phyloP scores from a whole-genome alignment of 1,140 invertebrate species.

The Drosophila miranda region DNA sequence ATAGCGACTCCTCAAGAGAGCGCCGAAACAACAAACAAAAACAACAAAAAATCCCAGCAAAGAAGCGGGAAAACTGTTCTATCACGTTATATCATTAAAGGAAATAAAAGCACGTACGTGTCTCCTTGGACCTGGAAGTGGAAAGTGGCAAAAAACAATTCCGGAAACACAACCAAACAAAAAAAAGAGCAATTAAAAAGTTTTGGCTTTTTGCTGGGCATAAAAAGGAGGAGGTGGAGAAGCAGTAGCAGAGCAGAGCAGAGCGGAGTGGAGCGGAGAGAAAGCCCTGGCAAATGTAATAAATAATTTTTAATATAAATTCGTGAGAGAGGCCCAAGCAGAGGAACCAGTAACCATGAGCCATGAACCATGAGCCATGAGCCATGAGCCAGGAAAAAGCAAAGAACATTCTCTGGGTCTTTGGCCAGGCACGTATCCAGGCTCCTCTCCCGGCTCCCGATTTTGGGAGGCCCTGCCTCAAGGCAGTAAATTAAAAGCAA shows the following conservation, averaged over 20 bases:
- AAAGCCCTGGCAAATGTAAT: constrained; percentile 55
- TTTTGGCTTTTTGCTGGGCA: constrained; percentile 53
- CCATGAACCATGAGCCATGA: constrained; percentile 19
- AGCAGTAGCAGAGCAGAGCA: constrained; percentile 1
- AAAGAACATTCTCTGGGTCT: constrained; percentile 7
- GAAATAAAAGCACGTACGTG: constrained; percentile 71
- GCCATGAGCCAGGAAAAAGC: constrained; percentile 19
- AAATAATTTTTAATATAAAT: constrained; percentile 79
- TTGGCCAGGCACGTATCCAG: neutral
- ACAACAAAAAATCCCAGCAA: constrained; percentile 14
- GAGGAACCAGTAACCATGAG: constrained; percentile 7
- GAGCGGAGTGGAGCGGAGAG: neutral
- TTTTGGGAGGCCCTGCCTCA: constrained; percentile 19
- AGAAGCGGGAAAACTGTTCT: constrained; percentile 24
- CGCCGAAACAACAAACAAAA: neutral
- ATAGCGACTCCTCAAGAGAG: constrained; percentile 16
- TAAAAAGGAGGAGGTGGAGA: constrained; percentile 6
- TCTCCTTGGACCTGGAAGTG: constrained; percentile 46
- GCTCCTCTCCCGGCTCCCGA: neutral
- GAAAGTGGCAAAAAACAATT: constrained; percentile 56
- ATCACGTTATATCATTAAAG: constrained; percentile 74
- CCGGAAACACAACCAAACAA: constrained; percentile 19
- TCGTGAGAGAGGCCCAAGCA: constrained; percentile 54
- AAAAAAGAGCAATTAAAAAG: constrained; percentile 67
- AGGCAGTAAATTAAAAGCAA: constrained; percentile 70